phyloP scores from a whole-genome alignment of 2,888 invertebrate genomes.

The Tanytarsus gracilentus region DNA sequence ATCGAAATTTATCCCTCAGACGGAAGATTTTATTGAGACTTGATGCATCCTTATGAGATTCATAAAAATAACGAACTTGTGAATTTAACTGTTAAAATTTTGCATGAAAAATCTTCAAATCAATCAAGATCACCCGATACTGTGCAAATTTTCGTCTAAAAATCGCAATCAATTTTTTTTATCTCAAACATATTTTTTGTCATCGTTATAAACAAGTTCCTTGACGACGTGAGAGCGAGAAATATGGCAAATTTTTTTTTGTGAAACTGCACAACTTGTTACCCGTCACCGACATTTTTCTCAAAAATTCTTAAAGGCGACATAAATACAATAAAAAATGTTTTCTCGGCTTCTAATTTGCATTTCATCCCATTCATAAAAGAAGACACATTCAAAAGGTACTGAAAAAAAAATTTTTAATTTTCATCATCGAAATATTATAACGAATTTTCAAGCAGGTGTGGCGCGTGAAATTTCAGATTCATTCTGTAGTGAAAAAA shows the following conservation, averaged over 20 bases:
- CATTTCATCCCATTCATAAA: constrained; percentile 9
- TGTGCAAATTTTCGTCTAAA: neutral
- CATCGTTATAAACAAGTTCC: constrained; percentile 2
- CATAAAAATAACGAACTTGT: too few species aligned
- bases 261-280: constrained; percentile 2
- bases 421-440: neutral
- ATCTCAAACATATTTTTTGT: neutral
- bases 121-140: too few species aligned
- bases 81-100: too few species aligned
- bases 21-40: too few species aligned
- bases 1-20: too few species aligned
- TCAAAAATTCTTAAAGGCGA: neutral
- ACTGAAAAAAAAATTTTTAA: constrained; percentile 1
- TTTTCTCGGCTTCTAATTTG: neutral
- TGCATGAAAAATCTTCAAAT: too few species aligned
- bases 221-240: neutral
- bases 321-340: neutral
- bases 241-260: too few species aligned
- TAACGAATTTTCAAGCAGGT: neutral
- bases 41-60: too few species aligned
- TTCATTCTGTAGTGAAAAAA: neutral
- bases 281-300: neutral
- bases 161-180: neutral
- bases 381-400: neutral
- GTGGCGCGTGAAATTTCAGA: neutral